Base-by-base conservation (phyloP, 2,797 vertebrate species). In the Hafferia zeledoni region DNA sequence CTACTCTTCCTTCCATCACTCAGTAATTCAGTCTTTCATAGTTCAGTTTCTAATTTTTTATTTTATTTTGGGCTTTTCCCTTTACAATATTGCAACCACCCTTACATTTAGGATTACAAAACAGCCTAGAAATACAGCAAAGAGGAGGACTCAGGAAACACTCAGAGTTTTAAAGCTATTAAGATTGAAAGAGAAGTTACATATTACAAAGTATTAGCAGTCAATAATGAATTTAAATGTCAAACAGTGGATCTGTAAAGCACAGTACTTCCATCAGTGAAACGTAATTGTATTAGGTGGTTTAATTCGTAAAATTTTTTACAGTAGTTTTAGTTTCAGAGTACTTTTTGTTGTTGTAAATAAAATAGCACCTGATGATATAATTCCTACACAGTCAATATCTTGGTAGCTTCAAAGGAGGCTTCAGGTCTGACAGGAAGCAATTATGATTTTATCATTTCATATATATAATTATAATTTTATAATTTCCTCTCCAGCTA, bases 21-120 rank as follows among this genome's bases (percentile, higher is more conserved):
- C 44, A 10, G 41, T 13, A 44, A n/a, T 31, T 67, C 5, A 9
- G 8, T 83, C 35, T 81, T 50, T 71, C 28, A 13, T 75, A 65
- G 9, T 52, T 84, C 27, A 22, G 0, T 14, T 74, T 46, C 22
- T 61, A 0, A 15, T 63, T 71, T 61, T 78, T 9, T 9, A 10
- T 74, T 76, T 68, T 49, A 43, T 20, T 72, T 70, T 12, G 46
- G 25, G 13, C 12, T 71, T 80, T 71, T 81, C 27, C 27, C 18
- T 41, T 28, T 18, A 7, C 0, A 1, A 1, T 39, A 39, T 11
- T 57, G 18, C 37, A 72, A 1, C n/a, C 35, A 35, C 19, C 7
- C 31, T 82, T 79, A 28, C 1, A 5, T 23, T 55, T 60, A 65
- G 28, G 35, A 12, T 80, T 68, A 24, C 14, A 41, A 59, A 85